phyloP scores from a whole-genome alignment of 2,888 invertebrate species.

The Pachydiplax longipennis region DNA sequence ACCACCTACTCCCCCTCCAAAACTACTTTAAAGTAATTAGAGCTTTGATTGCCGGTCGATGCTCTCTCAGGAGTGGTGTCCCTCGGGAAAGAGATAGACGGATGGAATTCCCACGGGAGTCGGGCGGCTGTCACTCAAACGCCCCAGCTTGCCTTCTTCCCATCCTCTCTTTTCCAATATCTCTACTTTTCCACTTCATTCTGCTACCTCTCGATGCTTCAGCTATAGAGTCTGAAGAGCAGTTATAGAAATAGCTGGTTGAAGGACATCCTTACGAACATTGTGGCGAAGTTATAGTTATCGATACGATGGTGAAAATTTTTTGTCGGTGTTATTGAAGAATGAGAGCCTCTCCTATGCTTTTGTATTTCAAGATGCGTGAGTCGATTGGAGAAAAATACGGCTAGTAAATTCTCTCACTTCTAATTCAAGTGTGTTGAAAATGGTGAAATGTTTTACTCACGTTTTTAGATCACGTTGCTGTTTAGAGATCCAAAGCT shows the following conservation, averaged over 20 bases:
- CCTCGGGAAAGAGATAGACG: background rate
- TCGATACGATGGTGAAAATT: background rate
- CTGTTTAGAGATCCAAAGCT: too few relatives aligned
- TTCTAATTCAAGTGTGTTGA: too few relatives aligned
- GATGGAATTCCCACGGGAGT: background rate
- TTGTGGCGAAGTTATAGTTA: too few relatives aligned
- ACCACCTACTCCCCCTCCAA: background rate
- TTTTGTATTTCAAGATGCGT: background rate
- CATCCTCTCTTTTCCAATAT: background rate
- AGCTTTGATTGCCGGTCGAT: constrained; percentile 30
- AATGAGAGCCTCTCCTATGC: background rate
- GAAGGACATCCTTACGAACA: too few relatives aligned
- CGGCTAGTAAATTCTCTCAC: too few relatives aligned
- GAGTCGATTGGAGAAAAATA: too few relatives aligned
- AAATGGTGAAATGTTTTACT: too few relatives aligned
- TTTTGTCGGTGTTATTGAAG: background rate
- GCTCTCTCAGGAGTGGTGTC: background rate
- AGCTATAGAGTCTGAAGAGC: too few relatives aligned
- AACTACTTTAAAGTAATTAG: constrained; percentile 42
- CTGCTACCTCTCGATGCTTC: background rate
- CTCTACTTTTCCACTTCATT: background rate
- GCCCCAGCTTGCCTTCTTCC: background rate
- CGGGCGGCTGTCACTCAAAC: background rate
- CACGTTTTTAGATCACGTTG: too few relatives aligned
- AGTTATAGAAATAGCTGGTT: too few relatives aligned